These are phyloP conservation scores for Cynoglossus semilaevis DNA, from an alignment of 2,113 vertebrate genomes.

Conservation along the genomic window DNA sequence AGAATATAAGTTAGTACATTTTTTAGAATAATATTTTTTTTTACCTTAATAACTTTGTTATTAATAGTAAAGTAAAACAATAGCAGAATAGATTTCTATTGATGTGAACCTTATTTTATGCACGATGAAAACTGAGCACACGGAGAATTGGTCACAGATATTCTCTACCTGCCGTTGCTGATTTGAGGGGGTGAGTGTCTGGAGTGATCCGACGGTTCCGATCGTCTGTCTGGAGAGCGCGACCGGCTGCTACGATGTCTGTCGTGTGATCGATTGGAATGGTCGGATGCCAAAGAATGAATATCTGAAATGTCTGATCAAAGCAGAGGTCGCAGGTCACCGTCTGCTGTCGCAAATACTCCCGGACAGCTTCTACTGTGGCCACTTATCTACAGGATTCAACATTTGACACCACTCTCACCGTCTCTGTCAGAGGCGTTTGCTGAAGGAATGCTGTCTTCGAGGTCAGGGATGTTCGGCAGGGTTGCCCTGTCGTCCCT, in stretches of 20 bases:
- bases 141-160: background rate
- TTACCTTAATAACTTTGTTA: no score
- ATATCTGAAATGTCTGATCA: conserved; percentile 98
- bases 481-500: conserved; percentile 93
- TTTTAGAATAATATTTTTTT: no score
- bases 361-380: conserved; percentile 1
- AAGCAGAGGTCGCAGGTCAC: conserved; percentile 39
- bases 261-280: conserved; percentile 96
- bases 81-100: no score
- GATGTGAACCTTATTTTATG: no score
- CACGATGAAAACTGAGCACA: background rate
- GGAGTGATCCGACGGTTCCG: conserved; percentile 95
- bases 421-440: conserved; percentile 97
- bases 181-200: conserved; percentile 94
- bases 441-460: conserved; percentile 96
- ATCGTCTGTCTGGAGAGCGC: conserved; percentile 92
- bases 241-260: conserved; percentile 89
- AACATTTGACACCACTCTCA: conserved; percentile 67
- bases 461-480: conserved; percentile 94
- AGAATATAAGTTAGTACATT: no score
- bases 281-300: conserved; percentile 97
- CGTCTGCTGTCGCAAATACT: background rate
- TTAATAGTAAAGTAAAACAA: no score
- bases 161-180: conserved; percentile 91
- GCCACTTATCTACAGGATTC: background rate